These are phyloP conservation scores for Apodemus agrarius DNA, from an alignment of 2,797 vertebrate species.

Conservation along the genomic window DNA sequence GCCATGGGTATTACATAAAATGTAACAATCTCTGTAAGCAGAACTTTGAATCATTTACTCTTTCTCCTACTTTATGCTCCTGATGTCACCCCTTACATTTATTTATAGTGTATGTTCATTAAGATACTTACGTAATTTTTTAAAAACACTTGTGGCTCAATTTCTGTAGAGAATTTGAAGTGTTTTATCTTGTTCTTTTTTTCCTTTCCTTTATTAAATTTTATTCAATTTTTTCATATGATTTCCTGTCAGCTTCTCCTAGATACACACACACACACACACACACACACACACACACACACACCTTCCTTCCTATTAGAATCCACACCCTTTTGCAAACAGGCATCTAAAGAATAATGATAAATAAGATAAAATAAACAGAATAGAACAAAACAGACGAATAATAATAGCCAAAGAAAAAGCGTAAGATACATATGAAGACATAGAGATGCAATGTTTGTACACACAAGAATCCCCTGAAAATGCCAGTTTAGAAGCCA, in stretches of 20 bases:
- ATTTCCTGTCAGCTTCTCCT: not conserved
- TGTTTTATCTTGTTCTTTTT: not conserved
- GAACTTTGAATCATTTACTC: not conserved
- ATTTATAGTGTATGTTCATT: not conserved
- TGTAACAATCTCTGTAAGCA: not conserved
- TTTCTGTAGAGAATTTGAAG: not conserved
- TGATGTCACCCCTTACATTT: not conserved
- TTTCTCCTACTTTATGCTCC: not conserved
- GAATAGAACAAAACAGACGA: not conserved
- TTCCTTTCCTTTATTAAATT: not conserved
- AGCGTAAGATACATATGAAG: not conserved
- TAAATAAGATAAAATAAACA: not conserved
- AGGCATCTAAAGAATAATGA: not conserved
- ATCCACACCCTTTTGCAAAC: not conserved
- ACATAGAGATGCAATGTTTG: not conserved
- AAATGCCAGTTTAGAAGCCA: not conserved
- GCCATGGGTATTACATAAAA: not conserved
- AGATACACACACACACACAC: not conserved
- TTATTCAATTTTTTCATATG: not conserved
- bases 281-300: too few relatives aligned
- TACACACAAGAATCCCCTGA: not conserved
- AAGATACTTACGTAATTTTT: constrained; percentile 33
- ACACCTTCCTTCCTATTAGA: not conserved
- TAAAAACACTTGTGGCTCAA: constrained; percentile 18
- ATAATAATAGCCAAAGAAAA: not conserved